phyloP scores from a whole-genome alignment of 2,888 invertebrate genomes.

The Ochropleura plecta region DNA sequence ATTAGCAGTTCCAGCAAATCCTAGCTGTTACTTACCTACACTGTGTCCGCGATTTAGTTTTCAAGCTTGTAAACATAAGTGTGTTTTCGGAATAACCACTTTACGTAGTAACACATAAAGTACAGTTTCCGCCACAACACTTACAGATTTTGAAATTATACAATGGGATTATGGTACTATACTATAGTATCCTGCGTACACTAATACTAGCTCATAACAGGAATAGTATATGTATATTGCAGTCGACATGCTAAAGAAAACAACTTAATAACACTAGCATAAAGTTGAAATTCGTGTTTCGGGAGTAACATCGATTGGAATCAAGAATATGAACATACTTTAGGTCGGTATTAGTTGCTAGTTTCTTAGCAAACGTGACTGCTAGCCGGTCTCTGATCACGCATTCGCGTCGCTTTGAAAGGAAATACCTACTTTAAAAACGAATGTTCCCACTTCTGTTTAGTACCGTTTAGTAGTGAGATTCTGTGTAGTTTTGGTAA shows the following conservation, averaged over 20 bases:
- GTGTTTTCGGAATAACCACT: neutral
- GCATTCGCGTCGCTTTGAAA: conserved; percentile 55
- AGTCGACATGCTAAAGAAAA: neutral
- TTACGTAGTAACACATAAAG: no score
- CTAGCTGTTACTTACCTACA: neutral
- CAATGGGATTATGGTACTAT: no score
- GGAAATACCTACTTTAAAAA: conserved; percentile 55
- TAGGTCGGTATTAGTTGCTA: neutral
- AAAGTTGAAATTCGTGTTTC: neutral
- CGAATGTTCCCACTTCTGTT: conserved; percentile 9
- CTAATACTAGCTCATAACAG: no score
- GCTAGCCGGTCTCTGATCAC: conserved; percentile 54
- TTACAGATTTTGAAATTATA: no score
- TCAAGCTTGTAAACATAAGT: neutral
- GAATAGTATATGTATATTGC: no score
- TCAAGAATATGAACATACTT: neutral
- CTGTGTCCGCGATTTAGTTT: neutral
- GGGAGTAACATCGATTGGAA: neutral
- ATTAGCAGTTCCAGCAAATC: conserved; percentile 38
- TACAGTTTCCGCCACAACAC: no score
- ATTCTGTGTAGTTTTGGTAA: no score
- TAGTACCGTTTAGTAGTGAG: conserved; percentile 1
- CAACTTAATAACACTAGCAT: neutral
- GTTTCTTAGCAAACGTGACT: conserved; percentile 64
- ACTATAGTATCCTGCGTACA: no score